Evolutionary conservation across 35 echinoderm and acorn worm genomes (phyloP).

Genomic region (Patiria miniata): DNA sequence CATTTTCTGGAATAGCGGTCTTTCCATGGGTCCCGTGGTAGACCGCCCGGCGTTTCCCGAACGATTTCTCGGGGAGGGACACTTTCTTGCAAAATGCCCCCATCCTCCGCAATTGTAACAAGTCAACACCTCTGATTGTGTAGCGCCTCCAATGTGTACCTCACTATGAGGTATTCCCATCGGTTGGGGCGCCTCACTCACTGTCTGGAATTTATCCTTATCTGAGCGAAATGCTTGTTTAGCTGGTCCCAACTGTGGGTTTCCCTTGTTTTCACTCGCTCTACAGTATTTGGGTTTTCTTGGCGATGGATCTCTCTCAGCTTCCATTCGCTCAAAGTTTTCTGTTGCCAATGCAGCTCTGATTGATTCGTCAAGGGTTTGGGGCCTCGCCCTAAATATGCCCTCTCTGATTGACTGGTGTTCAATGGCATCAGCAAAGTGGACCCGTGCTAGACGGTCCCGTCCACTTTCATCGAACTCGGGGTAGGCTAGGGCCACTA

Average conservation of each 20-base stretch:
- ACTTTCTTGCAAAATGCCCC: conserved; percentile 25
- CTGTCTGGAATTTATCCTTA: not conserved
- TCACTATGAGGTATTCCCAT: no score
- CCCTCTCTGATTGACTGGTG: conserved; percentile 31
- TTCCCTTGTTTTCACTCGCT: not conserved
- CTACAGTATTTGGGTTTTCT: conserved; percentile 23
- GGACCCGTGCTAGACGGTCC: conserved; percentile 9
- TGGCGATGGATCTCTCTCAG: not conserved
- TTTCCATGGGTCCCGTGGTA: conserved; percentile 36
- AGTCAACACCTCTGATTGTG: not conserved
- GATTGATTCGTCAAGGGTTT: conserved; percentile 40
- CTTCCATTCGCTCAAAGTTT: conserved; percentile 27
- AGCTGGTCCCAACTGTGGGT: not conserved
- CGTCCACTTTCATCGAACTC: not conserved
- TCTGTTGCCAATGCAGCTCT: conserved; percentile 37
- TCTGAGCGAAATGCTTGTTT: not conserved
- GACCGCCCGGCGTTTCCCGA: conserved; percentile 26
- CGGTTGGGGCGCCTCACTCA: not conserved
- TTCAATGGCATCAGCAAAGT: conserved; percentile 43
- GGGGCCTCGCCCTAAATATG: conserved; percentile 38
- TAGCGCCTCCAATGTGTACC: not conserved
- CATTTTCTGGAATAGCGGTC: not conserved
- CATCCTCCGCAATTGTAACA: conserved; percentile 28
- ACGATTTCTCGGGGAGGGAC: not conserved
- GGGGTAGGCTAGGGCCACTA: conserved; percentile 35